These are phyloP conservation scores for Denticeps clupeoides DNA, from an alignment of 2,797 vertebrate species.

Conservation along the genomic window DNA sequence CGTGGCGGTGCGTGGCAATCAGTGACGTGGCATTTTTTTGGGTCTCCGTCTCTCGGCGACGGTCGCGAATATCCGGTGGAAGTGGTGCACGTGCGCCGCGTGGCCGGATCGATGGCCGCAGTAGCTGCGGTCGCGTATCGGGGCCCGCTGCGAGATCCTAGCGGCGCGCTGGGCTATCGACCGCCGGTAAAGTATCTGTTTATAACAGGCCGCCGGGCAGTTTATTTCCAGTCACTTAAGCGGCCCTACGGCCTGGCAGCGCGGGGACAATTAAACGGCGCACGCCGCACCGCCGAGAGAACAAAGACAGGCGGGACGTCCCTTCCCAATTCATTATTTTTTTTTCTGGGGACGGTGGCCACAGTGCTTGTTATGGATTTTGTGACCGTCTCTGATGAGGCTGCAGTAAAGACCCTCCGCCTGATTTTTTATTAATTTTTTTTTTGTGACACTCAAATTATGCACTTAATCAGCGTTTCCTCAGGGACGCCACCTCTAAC, in stretches of 20 bases:
- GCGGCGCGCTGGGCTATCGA: not conserved
- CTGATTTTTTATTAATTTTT: not conserved
- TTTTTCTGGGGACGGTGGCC: too few relatives aligned
- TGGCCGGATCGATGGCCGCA: too few relatives aligned
- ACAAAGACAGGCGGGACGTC: not conserved
- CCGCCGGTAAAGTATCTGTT: not conserved
- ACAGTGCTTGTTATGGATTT: too few relatives aligned
- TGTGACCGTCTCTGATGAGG: not conserved
- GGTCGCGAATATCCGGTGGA: too few relatives aligned
- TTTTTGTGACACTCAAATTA: not conserved
- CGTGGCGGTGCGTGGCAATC: conserved; percentile 3
- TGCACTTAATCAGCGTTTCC: conserved; percentile 5
- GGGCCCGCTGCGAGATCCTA: too few relatives aligned
- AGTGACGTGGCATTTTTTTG: too few relatives aligned
- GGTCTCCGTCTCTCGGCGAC: too few relatives aligned
- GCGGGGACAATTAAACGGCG: not conserved
- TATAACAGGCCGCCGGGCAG: not conserved
- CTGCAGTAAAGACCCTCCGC: not conserved
- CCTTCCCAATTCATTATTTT: not conserved
- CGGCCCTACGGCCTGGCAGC: not conserved
- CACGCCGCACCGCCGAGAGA: not conserved
- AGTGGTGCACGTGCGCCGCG: too few relatives aligned
- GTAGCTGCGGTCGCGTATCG: too few relatives aligned
- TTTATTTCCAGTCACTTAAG: not conserved
- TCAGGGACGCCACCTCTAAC: conserved; percentile 13